These are phyloP conservation scores for Dinothrombium tinctorium DNA, from an alignment of 1,140 invertebrate species.

Conservation along the genomic window DNA sequence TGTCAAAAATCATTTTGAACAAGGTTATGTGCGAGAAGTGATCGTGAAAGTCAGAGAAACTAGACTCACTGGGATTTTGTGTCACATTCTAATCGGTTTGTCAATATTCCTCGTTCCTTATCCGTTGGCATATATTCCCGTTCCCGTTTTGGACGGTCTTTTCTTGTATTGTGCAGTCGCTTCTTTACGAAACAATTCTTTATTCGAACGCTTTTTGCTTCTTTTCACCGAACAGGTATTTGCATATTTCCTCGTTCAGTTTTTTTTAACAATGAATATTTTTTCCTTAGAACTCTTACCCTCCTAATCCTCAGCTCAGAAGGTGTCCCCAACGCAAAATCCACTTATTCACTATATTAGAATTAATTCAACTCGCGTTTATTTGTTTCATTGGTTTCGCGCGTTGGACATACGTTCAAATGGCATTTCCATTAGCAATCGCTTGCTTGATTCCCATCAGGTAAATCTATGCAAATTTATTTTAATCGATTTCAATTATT, in stretches of 20 bases:
- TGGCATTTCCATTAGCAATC: slow-evolving; percentile 37
- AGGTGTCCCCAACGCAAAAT: slow-evolving; percentile 36
- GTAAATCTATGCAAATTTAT: not conserved
- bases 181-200: slow-evolving; percentile 35
- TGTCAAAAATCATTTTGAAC: slow-evolving; percentile 18
- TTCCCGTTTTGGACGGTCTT: slow-evolving; percentile 34
- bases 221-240: slow-evolving; percentile 35
- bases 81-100: slow-evolving; percentile 34
- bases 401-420: slow-evolving; percentile 33
- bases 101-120: slow-evolving; percentile 33
- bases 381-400: slow-evolving; percentile 36
- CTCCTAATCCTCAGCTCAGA: slow-evolving; percentile 39
- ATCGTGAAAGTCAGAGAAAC: slow-evolving; percentile 36
- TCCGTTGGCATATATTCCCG: slow-evolving; percentile 33
- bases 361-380: slow-evolving; percentile 32
- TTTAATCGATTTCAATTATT: not conserved
- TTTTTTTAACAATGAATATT: not conserved
- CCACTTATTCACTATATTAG: slow-evolving; percentile 33
- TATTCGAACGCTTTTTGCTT: slow-evolving; percentile 35
- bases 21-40: slow-evolving; percentile 16
- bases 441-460: slow-evolving; percentile 36
- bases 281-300: slow-evolving; percentile 28
- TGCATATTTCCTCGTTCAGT: not conserved
- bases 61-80: slow-evolving; percentile 31
- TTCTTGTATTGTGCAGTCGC: slow-evolving; percentile 39